These are phyloP conservation scores for Bubalus kerabau DNA, from an alignment of 2,113 vertebrate genomes.

Conservation along the genomic window DNA sequence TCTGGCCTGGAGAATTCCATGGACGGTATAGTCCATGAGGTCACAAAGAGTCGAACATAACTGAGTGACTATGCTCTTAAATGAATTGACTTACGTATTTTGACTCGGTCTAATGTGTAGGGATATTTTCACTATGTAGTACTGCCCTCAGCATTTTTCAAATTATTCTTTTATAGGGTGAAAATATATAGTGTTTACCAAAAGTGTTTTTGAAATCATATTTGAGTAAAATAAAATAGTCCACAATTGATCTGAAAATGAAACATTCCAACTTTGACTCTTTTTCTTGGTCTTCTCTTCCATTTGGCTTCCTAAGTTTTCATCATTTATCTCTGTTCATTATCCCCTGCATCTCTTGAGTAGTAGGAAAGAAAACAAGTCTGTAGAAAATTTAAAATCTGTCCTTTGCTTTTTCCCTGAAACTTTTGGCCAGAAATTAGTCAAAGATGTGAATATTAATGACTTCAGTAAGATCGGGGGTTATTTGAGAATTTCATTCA, in stretches of 20 bases:
- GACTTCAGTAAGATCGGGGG: neutral
- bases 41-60: neutral
- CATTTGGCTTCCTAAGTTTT: neutral
- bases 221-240: neutral
- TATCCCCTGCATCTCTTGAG: neutral
- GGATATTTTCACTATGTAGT: neutral
- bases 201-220: neutral
- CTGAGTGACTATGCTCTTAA: neutral
- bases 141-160: neutral
- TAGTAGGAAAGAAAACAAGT: neutral
- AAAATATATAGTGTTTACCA: neutral
- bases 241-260: neutral
- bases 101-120: neutral
- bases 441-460: conserved; percentile 19
- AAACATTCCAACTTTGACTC: neutral
- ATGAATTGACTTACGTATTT: neutral
- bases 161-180: neutral
- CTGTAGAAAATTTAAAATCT: neutral
- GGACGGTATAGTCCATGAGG: neutral
- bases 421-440: neutral
- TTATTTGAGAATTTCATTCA: conserved; percentile 14
- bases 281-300: neutral
- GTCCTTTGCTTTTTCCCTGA: conserved; percentile 16
- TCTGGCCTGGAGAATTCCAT: neutral
- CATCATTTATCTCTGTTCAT: neutral